A percentile compares a stretch with the other conserved stretches of the same genome.
Evolutionary conservation across 2,888 invertebrate genomes (phyloP).

Genomic region (Agrotis exclamationis): DNA sequence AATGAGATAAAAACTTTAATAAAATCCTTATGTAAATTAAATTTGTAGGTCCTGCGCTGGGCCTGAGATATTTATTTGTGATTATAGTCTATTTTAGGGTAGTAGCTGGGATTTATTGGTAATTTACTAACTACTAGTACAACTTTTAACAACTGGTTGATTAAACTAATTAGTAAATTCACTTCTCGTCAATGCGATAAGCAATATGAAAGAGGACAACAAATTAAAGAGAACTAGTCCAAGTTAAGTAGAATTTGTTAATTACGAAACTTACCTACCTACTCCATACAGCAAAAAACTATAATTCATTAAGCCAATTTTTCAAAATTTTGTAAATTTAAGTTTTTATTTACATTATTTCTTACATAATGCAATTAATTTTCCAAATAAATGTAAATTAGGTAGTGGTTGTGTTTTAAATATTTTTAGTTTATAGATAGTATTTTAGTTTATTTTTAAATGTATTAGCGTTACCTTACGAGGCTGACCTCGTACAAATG

Average conservation of each 20-base stretch:
- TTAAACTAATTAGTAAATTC: not conserved
- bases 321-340: not conserved
- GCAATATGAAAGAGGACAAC: not conserved
- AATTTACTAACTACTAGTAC: conserved; percentile 8
- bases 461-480: no score
- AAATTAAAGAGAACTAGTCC: not conserved
- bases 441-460: no score
- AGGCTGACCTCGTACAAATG: no score
- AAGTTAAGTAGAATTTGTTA: no score
- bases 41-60: conserved; percentile 80
- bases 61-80: conserved; percentile 76
- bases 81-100: conserved; percentile 67
- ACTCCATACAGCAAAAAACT: no score
- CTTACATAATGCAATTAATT: no score
- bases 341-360: no score
- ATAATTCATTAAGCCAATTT: not conserved
- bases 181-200: not conserved
- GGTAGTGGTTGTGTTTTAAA: no score
- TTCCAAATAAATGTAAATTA: no score
- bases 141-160: not conserved
- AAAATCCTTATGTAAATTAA: conserved; percentile 89
- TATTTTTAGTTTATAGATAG: no score
- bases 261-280: no score
- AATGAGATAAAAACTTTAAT: conserved; percentile 86
- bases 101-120: conserved; percentile 40